Conservation (phyloP, 2,888 invertebrate genomes). For the Plebejus melissa region DNA sequence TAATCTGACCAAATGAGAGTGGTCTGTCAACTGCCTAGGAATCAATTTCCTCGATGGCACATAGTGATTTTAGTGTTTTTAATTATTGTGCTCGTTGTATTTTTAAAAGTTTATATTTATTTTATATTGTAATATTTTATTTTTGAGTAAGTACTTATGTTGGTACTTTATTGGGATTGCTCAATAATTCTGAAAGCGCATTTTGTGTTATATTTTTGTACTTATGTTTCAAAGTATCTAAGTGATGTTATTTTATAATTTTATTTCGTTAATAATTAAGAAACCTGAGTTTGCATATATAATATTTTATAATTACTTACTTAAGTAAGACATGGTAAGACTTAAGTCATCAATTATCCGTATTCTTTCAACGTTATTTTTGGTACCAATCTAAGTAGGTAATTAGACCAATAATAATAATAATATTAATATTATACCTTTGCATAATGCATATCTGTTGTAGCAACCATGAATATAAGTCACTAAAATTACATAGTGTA, state of each 20-base stretch:
- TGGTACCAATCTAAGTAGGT: neutral
- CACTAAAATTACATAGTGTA: slow-evolving; percentile 10
- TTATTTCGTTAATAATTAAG: neutral
- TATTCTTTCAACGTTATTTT: neutral
- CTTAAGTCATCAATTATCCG: neutral
- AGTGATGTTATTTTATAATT: neutral
- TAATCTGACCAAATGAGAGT: no score
- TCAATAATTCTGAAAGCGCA: neutral
- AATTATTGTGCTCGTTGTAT: slow-evolving; percentile 30
- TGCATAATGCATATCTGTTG: neutral
- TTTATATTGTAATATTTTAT: slow-evolving; percentile 9
- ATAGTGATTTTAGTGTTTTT: slow-evolving; percentile 29
- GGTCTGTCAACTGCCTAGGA: no score
- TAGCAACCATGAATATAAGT: neutral
- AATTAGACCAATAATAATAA: neutral
- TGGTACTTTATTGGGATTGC: neutral
- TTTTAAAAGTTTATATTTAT: slow-evolving; percentile 24
- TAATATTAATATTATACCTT: neutral
- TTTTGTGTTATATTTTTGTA: slow-evolving; percentile 17
- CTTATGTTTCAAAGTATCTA: neutral
- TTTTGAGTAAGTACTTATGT: neutral
- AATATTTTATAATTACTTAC: neutral
- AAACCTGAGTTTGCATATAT: neutral
- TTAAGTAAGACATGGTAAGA: neutral
- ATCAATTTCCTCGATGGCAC: no score